A percentile compares a stretch with the other conserved stretches of the same genome.
Conservation (phyloP, 2,888 invertebrate genomes). For the Dynastes hyllus region DNA sequence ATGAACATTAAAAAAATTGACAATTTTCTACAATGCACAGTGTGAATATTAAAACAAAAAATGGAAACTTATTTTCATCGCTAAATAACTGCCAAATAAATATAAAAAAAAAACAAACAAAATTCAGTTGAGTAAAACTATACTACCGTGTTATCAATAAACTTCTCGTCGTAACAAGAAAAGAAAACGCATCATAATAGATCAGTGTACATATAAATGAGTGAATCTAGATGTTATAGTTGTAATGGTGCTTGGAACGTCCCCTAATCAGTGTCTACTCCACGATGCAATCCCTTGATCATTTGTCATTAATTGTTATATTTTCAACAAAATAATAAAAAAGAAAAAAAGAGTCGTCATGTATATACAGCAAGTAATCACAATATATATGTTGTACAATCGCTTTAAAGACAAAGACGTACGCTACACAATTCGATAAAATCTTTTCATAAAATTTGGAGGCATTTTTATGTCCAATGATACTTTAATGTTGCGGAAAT, state of each 20-base stretch:
- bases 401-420: conserved; percentile 10
- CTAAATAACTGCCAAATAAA: conserved; percentile 62
- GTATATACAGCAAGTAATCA: conserved; percentile 32
- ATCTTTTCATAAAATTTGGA: background rate
- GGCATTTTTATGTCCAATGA: background rate
- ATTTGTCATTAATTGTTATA: conserved; percentile 30
- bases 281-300: conserved; percentile 30
- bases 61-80: conserved; percentile 56
- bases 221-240: conserved; percentile 49
- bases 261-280: conserved; percentile 45
- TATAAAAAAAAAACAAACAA: conserved; percentile 33
- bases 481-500: too few species aligned
- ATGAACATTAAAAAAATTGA: conserved; percentile 25
- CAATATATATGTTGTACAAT: background rate
- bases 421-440: conserved; percentile 20
- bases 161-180: conserved; percentile 4
- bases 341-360: conserved; percentile 32
- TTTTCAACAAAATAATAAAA: conserved; percentile 33
- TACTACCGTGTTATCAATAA: conserved; percentile 26
- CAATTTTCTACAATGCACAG: conserved; percentile 33
- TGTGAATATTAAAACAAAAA: conserved; percentile 33
- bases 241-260: conserved; percentile 50
- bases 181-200: conserved; percentile 15
- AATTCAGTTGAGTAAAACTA: conserved; percentile 51
- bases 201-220: conserved; percentile 48